Evolutionary conservation across 2,113 vertebrate genomes (phyloP).

Genomic region (Oryzias celebensis): DNA sequence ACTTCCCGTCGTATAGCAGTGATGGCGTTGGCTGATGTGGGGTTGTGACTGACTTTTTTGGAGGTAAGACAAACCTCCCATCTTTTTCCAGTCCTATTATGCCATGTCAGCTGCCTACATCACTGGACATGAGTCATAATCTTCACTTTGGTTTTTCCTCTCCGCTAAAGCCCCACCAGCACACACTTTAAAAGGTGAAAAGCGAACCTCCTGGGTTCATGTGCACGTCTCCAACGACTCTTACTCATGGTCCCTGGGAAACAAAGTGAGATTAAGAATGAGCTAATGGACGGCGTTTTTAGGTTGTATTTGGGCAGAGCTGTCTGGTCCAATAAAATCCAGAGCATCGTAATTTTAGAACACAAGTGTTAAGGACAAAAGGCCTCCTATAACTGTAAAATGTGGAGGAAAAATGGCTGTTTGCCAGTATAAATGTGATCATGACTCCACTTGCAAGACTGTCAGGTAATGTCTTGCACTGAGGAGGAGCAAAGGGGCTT

Average conservation of each 20-base stretch:
- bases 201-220: conserved; percentile 8
- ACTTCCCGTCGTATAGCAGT: conserved; percentile 25
- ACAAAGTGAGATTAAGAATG: conserved; percentile 62
- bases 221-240: conserved; percentile 28
- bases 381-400: conserved; percentile 13
- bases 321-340: conserved; percentile 25
- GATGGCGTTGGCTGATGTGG: conserved; percentile 18
- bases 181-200: conserved; percentile 28
- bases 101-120: conserved; percentile 28
- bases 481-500: conserved; percentile 37
- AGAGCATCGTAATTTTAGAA: conserved; percentile 20
- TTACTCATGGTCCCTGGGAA: conserved; percentile 57
- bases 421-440: conserved; percentile 21
- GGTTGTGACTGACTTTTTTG: conserved; percentile 46
- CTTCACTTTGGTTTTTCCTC: conserved; percentile 25
- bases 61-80: conserved; percentile 57
- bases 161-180: conserved; percentile 3
- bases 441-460: conserved; percentile 31
- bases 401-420: conserved; percentile 5
- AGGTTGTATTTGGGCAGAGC: conserved; percentile 45
- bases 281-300: conserved; percentile 60
- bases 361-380: conserved; percentile 16
- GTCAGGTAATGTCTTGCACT: conserved; percentile 24
- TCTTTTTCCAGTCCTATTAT: conserved; percentile 35
- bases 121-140: conserved; percentile 44